phyloP scores from a whole-genome alignment of 2,113 vertebrate genomes.

The Ginglymostoma cirratum region DNA sequence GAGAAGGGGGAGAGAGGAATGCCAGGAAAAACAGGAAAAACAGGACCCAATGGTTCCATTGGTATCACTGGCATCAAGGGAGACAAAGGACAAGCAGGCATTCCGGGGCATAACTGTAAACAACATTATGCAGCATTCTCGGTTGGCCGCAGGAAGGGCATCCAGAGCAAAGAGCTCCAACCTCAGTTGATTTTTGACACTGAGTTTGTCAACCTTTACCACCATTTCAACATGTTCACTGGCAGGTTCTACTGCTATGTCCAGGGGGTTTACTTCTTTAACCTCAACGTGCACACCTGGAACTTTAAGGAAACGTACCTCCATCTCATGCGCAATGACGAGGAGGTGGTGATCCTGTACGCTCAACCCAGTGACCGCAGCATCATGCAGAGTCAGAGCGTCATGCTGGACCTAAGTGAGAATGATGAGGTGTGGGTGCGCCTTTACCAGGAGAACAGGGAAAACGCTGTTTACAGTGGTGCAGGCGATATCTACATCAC shows the following conservation, averaged over 20 bases:
- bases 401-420: conserved; percentile 11
- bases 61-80: conserved; percentile 13
- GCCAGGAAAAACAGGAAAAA: not conserved
- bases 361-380: conserved; percentile 30
- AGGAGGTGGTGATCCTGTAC: conserved; percentile 32
- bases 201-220: conserved; percentile 27
- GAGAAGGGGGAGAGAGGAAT: conserved; percentile 21
- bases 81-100: not conserved
- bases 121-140: conserved; percentile 18
- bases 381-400: conserved; percentile 38
- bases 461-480: conserved; percentile 24
- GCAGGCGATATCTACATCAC: conserved; percentile 29
- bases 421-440: conserved; percentile 33
- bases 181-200: conserved; percentile 6
- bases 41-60: not conserved
- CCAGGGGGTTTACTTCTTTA: conserved; percentile 17
- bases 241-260: conserved; percentile 17
- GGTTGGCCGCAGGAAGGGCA: conserved; percentile 8
- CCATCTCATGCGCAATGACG: conserved; percentile 21
- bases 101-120: conserved; percentile 3
- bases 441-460: conserved; percentile 6
- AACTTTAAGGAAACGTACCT: conserved; percentile 37
- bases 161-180: not conserved
- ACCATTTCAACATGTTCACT: conserved; percentile 31
- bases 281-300: conserved; percentile 38